Conservation (phyloP, 2,888 invertebrate species). For the Sesia bembeciformis region DNA sequence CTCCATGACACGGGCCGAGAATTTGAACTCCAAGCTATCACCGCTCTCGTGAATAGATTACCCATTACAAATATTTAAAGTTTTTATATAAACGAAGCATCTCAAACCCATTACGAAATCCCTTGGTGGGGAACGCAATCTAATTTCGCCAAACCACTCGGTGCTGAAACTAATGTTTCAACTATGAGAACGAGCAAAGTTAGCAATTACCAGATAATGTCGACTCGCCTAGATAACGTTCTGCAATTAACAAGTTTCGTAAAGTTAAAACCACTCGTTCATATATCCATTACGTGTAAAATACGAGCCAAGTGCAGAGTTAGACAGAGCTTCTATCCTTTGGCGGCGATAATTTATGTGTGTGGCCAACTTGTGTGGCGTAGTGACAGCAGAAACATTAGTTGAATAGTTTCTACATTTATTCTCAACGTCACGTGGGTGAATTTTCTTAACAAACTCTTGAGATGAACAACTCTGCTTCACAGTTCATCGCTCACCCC, state of each 20-base stretch:
- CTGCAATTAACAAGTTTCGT: conserved; percentile 57
- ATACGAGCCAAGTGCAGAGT: conserved; percentile 71
- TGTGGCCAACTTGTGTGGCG: conserved; percentile 50
- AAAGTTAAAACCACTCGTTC: conserved; percentile 59
- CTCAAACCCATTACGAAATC: neutral
- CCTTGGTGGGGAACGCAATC: conserved; percentile 12
- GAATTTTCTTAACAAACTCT: too few species aligned
- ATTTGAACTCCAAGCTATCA: too few species aligned
- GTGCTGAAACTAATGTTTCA: conserved; percentile 4
- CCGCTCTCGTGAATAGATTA: too few species aligned
- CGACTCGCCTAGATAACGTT: conserved; percentile 41
- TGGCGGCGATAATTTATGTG: conserved; percentile 67
- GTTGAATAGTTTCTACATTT: too few species aligned
- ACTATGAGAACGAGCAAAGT: conserved; percentile 11
- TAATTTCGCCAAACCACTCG: conserved; percentile 17
- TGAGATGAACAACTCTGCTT: too few species aligned
- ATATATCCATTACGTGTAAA: conserved; percentile 68
- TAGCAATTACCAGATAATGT: conserved; percentile 3
- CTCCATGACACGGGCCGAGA: too few species aligned
- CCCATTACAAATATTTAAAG: too few species aligned
- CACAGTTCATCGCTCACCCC: too few species aligned
- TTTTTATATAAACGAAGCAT: too few species aligned
- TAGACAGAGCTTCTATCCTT: conserved; percentile 66
- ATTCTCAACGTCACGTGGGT: too few species aligned
- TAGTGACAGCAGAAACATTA: conserved; percentile 28